Percentiles rank a stretch among this genome's conserved stretches.
Conservation (phyloP, 1,140 invertebrate genomes). For the Brachystomella parvula region DNA sequence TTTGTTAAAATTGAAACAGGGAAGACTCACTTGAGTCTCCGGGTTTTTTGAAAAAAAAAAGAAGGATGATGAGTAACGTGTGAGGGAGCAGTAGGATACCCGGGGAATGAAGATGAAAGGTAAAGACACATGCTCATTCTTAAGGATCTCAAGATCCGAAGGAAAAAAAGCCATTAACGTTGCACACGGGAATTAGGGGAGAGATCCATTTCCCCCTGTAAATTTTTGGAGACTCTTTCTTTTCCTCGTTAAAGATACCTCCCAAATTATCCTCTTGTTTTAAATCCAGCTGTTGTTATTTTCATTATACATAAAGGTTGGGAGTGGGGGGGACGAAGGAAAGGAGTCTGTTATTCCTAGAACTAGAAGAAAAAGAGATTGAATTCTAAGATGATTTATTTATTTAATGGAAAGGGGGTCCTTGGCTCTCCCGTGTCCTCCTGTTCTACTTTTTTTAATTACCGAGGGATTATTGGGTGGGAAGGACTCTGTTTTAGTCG, state of each 20-base stretch:
- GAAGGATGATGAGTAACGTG: background rate
- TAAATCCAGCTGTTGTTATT: conserved; percentile 11
- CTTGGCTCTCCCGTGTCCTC: too few relatives aligned
- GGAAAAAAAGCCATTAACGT: conserved; percentile 1
- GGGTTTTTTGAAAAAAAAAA: too few relatives aligned
- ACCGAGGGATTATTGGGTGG: too few relatives aligned
- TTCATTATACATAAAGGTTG: too few relatives aligned
- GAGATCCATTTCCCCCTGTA: background rate
- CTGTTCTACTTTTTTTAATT: too few relatives aligned
- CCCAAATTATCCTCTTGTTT: background rate
- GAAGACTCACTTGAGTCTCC: too few relatives aligned
- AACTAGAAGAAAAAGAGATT: too few relatives aligned
- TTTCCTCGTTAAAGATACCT: background rate
- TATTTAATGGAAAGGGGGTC: too few relatives aligned
- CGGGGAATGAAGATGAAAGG: background rate
- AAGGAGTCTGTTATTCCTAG: too few relatives aligned
- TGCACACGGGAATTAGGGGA: conserved; percentile 9
- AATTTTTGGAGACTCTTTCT: background rate
- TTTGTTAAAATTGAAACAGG: background rate
- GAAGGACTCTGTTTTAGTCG: too few relatives aligned
- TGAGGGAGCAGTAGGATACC: background rate
- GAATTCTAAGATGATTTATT: too few relatives aligned
- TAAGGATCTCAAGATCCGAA: background rate
- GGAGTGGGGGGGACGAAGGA: too few relatives aligned
- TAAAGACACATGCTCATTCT: background rate